A percentile compares a stretch with the other conserved stretches of the same genome.
phyloP scores from a whole-genome alignment of 2,797 vertebrate species.

The Furcifer pardalis region DNA sequence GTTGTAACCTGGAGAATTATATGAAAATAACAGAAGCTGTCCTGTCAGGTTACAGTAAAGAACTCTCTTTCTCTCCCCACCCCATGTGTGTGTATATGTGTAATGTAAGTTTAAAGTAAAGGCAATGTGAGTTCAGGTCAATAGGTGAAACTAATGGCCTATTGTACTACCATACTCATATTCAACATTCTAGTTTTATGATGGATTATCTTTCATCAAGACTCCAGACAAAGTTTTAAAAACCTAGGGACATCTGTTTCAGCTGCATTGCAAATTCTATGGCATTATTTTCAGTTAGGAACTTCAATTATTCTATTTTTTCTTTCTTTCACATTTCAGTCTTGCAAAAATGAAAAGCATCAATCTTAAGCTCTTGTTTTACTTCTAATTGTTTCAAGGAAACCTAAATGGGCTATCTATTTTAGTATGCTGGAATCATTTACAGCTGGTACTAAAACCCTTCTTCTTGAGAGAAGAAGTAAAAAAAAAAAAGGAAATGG shows the following conservation, averaged over 20 bases:
- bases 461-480: not conserved
- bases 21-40: not conserved
- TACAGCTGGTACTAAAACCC: conserved; percentile 19
- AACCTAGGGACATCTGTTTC: conserved; percentile 37
- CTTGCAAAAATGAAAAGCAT: not conserved
- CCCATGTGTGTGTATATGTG: too few species aligned
- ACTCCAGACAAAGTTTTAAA: conserved; percentile 18
- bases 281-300: conserved; percentile 14
- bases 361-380: conserved; percentile 21
- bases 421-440: conserved; percentile 15
- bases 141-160: conserved; percentile 6
- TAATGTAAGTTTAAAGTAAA: conserved; percentile 3
- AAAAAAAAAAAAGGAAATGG: conserved; percentile 4
- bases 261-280: conserved; percentile 10
- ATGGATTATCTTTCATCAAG: conserved; percentile 39
- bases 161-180: conserved; percentile 9
- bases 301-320: conserved; percentile 12
- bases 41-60: not conserved
- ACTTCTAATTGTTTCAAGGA: conserved; percentile 28
- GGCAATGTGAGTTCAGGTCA: not conserved
- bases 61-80: not conserved
- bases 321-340: not conserved
- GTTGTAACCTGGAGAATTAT: not conserved
- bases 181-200: conserved; percentile 41
- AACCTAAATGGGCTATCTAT: conserved; percentile 1